These are phyloP conservation scores for Fopius arisanus DNA, from an alignment of 1,140 invertebrate genomes.

Conservation along the genomic window DNA sequence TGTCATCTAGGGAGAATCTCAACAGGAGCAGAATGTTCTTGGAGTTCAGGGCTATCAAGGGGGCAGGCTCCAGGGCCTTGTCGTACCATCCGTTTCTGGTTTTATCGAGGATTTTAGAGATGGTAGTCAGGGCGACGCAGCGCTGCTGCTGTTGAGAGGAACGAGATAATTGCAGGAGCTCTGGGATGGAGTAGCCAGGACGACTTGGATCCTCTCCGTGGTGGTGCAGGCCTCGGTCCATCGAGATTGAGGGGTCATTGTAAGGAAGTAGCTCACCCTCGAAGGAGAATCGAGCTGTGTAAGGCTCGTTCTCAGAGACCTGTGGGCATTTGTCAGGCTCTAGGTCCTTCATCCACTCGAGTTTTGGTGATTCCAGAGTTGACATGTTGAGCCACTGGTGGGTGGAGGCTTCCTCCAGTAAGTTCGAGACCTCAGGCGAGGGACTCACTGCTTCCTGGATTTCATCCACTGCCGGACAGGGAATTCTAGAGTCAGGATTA, in stretches of 20 bases:
- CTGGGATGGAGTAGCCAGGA: slow-evolving; percentile 87
- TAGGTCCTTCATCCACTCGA: slow-evolving; percentile 84
- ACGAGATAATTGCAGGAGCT: slow-evolving; percentile 80
- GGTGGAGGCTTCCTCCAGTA: slow-evolving; percentile 69
- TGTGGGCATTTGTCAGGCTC: slow-evolving; percentile 51
- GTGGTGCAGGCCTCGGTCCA: slow-evolving; percentile 80
- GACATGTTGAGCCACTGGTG: slow-evolving; percentile 86
- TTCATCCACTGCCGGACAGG: too few relatives aligned
- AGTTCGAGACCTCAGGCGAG: slow-evolving; percentile 66
- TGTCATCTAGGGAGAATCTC: slow-evolving; percentile 86
- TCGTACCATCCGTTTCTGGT: slow-evolving; percentile 78
- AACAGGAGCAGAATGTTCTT: slow-evolving; percentile 79
- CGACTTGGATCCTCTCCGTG: slow-evolving; percentile 91
- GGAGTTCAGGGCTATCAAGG: slow-evolving; percentile 67
- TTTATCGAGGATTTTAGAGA: slow-evolving; percentile 81
- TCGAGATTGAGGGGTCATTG: slow-evolving; percentile 67
- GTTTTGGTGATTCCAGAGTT: slow-evolving; percentile 80
- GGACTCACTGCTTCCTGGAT: slow-evolving; percentile 33
- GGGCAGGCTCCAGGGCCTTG: slow-evolving; percentile 65
- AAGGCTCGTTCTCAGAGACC: slow-evolving; percentile 63
- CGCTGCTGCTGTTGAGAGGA: slow-evolving; percentile 79
- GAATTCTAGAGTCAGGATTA: background rate
- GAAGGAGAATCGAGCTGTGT: slow-evolving; percentile 76
- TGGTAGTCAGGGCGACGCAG: slow-evolving; percentile 77
- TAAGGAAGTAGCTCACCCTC: slow-evolving; percentile 74